These are phyloP conservation scores for Notolepis coatsorum DNA, from an alignment of 2,797 vertebrate genomes.

Conservation along the genomic window DNA sequence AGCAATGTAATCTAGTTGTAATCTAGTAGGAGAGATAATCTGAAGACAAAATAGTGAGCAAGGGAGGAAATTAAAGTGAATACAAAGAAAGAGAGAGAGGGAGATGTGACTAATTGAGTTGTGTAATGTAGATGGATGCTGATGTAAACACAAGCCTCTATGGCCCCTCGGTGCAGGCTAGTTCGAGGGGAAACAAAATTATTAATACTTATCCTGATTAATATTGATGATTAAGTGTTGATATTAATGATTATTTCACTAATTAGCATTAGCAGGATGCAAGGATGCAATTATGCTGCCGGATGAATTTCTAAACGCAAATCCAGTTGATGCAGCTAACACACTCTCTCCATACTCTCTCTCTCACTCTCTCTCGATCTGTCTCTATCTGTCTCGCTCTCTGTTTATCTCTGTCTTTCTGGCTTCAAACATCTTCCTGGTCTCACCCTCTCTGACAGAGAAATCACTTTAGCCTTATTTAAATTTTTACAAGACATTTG, in stretches of 20 bases:
- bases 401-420: background rate
- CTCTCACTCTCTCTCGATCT: background rate
- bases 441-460: background rate
- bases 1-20: too few species aligned
- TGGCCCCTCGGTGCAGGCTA: constrained; percentile 36
- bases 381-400: background rate
- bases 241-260: constrained; percentile 74
- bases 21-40: constrained; percentile 40
- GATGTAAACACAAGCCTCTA: constrained; percentile 58
- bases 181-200: constrained; percentile 64
- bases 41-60: constrained; percentile 39
- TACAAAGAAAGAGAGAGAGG: constrained; percentile 11
- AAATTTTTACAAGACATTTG: too few species aligned
- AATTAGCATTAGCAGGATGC: constrained; percentile 74
- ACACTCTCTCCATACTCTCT: constrained; percentile 12
- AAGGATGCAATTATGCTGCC: constrained; percentile 66
- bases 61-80: constrained; percentile 30
- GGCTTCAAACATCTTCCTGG: background rate
- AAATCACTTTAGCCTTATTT: too few species aligned
- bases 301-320: constrained; percentile 64
- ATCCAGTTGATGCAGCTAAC: constrained; percentile 48
- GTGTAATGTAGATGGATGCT: constrained; percentile 69
- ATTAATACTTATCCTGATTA: constrained; percentile 77
- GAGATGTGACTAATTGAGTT: constrained; percentile 43
- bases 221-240: constrained; percentile 78